A percentile compares a stretch with the other conserved stretches of the same genome.
Conservation (phyloP, 2,113 vertebrate genomes). For the Carassius auratus region DNA sequence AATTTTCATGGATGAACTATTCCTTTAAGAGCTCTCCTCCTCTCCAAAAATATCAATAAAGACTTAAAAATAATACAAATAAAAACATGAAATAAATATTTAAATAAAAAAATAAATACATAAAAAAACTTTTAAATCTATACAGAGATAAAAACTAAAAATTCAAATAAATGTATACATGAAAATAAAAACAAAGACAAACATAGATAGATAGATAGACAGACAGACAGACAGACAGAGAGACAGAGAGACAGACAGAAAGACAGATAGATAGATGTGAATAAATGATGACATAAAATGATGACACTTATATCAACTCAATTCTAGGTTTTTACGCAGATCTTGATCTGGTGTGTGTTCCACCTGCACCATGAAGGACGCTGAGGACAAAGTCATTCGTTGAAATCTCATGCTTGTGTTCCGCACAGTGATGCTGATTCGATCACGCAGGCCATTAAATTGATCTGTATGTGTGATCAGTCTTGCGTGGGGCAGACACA, state of each 20-base stretch:
- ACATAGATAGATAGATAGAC: too few relatives aligned
- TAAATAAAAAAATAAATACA: too few relatives aligned
- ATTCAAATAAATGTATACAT: too few relatives aligned
- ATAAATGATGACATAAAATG: not conserved
- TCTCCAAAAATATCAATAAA: too few relatives aligned
- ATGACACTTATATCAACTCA: not conserved
- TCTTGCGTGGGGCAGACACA: constrained; percentile 46
- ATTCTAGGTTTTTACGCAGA: not conserved
- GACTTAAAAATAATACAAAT: too few relatives aligned
- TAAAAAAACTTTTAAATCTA: too few relatives aligned
- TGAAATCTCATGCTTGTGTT: not conserved
- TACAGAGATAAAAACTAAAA: too few relatives aligned
- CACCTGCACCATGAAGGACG: constrained; percentile 27
- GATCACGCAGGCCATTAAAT: constrained; percentile 63
- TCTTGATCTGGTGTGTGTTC: not conserved
- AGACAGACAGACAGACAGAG: too few relatives aligned
- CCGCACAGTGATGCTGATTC: constrained; percentile 54
- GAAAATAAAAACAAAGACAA: too few relatives aligned
- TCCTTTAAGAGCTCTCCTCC: constrained; percentile 7
- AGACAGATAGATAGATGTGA: too few relatives aligned
- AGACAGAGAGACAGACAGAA: too few relatives aligned
- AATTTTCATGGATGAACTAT: not conserved
- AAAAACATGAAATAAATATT: too few relatives aligned
- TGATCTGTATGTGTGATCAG: constrained; percentile 68
- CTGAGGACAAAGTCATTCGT: constrained; percentile 12